Evolutionary conservation across 2,797 vertebrate genomes (phyloP).

Genomic region (Holocentrus rufus): DNA sequence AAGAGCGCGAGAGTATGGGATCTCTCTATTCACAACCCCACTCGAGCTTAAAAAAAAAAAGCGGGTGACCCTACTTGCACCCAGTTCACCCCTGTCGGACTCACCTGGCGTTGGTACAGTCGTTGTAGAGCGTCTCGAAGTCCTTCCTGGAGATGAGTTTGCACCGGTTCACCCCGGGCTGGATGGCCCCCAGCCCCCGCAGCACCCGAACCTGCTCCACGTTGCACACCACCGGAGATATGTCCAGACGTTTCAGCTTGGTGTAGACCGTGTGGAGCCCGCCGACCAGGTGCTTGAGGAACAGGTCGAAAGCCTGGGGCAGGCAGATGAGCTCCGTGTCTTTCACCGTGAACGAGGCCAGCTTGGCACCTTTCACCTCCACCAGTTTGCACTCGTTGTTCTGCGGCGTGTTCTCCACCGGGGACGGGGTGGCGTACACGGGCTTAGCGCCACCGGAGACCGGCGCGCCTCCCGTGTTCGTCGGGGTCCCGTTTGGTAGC

Average conservation of each 20-base stretch:
- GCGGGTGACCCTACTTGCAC: too few relatives aligned
- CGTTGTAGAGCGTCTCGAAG: constrained; percentile 90
- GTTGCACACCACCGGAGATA: constrained; percentile 90
- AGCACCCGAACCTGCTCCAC: constrained; percentile 91
- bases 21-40: too few relatives aligned
- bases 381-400: constrained; percentile 99
- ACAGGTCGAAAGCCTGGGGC: constrained; percentile 91
- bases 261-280: constrained; percentile 92
- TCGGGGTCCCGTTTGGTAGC: constrained; percentile 66
- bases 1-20: too few relatives aligned
- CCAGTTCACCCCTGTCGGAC: background rate
- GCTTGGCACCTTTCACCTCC: constrained; percentile 90
- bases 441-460: constrained; percentile 83
- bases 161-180: constrained; percentile 91
- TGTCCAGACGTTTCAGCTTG: constrained; percentile 90
- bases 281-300: constrained; percentile 91
- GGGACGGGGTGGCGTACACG: constrained; percentile 95
- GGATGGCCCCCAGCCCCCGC: constrained; percentile 89
- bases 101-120: constrained; percentile 92
- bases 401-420: constrained; percentile 97
- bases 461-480: constrained; percentile 63
- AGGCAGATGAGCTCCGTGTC: constrained; percentile 90
- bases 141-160: constrained; percentile 91
- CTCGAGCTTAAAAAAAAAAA: too few relatives aligned
- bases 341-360: constrained; percentile 89